Evolutionary conservation across 2,797 vertebrate species (phyloP).

Genomic region (Heterohyrax brucei): DNA sequence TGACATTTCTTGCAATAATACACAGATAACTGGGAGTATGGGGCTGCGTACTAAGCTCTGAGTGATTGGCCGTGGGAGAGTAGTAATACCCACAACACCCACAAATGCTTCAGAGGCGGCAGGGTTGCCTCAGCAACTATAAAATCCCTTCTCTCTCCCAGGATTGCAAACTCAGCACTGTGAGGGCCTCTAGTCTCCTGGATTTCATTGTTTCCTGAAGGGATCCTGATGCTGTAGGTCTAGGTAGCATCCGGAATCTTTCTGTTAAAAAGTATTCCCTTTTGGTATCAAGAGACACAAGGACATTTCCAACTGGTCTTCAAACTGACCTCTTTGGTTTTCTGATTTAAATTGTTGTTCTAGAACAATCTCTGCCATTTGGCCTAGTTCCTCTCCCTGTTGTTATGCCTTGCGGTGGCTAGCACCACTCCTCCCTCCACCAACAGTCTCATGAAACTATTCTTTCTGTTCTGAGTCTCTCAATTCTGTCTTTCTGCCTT

Average conservation of each 20-base stretch:
- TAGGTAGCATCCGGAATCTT: not conserved
- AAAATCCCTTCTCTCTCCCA: not conserved
- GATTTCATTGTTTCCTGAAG: accelerated
- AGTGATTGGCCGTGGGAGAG: not conserved
- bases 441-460: too few species aligned
- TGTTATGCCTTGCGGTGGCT: not conserved
- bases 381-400: not conserved
- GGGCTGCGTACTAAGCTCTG: not conserved
- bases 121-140: not conserved
- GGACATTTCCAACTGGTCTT: not conserved
- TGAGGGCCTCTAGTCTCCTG: not conserved
- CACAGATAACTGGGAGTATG: not conserved
- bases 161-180: not conserved
- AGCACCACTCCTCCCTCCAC: not conserved
- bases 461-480: not conserved
- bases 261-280: not conserved
- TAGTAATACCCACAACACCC: not conserved
- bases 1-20: not conserved
- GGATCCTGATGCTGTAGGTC: not conserved
- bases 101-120: not conserved
- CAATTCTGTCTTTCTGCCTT: not conserved
- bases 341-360: not conserved
- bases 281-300: not conserved
- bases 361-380: not conserved
- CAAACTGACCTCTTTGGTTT: not conserved